A percentile compares a stretch with the other conserved stretches of the same genome.
Conservation (phyloP, 2,797 vertebrate species). For the Nasua narica region DNA sequence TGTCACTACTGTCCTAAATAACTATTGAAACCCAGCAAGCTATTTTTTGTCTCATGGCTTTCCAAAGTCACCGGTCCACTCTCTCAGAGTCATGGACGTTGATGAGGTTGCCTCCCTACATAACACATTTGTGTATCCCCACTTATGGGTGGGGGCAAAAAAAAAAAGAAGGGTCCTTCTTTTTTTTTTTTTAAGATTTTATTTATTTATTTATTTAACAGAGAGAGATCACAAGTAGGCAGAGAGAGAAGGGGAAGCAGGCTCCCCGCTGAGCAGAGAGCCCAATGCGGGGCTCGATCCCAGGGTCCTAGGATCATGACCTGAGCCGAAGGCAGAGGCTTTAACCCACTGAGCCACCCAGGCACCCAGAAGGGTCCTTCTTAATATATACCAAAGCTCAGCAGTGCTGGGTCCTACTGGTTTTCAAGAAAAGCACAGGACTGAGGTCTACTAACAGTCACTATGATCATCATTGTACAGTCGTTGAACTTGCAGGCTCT, state of each 20-base stretch:
- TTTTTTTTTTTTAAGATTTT: too few relatives aligned
- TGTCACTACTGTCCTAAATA: not conserved
- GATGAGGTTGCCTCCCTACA: not conserved
- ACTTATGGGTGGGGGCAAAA: not conserved
- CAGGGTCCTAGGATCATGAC: too few relatives aligned
- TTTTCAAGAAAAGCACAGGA: not conserved
- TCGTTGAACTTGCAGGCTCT: accelerated
- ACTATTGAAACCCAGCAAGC: not conserved
- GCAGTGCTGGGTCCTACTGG: not conserved
- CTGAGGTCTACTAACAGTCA: accelerated
- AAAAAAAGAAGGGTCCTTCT: not conserved
- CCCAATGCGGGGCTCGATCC: too few relatives aligned
- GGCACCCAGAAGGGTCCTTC: not conserved
- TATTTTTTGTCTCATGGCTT: not conserved
- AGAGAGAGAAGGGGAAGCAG: too few relatives aligned
- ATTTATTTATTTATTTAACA: too few relatives aligned
- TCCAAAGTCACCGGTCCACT: not conserved
- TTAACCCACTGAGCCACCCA: too few relatives aligned
- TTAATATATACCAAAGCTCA: not conserved
- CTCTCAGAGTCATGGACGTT: not conserved
- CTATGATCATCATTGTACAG: accelerated
- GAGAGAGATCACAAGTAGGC: too few relatives aligned
- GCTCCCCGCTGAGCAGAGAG: too few relatives aligned
- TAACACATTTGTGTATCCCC: not conserved
- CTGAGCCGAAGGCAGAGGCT: too few relatives aligned